Conservation (phyloP, 2,797 vertebrate genomes). For the Gadopsis bispinosus region DNA sequence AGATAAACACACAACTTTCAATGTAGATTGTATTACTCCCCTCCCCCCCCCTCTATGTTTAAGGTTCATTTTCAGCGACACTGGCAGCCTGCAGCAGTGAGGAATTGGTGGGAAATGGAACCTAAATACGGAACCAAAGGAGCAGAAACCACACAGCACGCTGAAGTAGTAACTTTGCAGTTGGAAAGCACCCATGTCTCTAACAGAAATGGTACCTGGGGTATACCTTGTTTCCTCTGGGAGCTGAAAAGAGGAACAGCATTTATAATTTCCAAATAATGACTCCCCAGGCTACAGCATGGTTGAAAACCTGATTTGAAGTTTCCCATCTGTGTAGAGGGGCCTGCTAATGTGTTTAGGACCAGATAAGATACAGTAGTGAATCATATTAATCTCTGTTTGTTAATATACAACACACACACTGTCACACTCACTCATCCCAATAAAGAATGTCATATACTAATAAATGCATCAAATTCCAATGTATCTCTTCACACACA, state of each 20-base stretch:
- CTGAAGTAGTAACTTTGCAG: constrained; percentile 37
- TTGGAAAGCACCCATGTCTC: constrained; percentile 48
- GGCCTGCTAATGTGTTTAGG: neutral
- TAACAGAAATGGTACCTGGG: constrained; percentile 39
- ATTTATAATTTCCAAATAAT: constrained; percentile 60
- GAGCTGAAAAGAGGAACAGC: constrained; percentile 43
- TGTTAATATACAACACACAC: constrained; percentile 9
- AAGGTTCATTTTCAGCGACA: constrained; percentile 25
- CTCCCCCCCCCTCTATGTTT: neutral
- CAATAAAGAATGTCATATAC: constrained; percentile 1
- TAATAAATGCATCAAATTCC: constrained; percentile 28
- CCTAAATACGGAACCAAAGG: constrained; percentile 31
- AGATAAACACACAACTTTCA: neutral
- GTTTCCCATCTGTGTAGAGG: constrained; percentile 24
- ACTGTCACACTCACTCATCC: neutral
- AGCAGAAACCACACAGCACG: constrained; percentile 34
- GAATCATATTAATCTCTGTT: constrained; percentile 9
- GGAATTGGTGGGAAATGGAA: constrained; percentile 38
- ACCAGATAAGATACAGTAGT: constrained; percentile 10
- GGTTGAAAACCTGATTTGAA: constrained; percentile 24
- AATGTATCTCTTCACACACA: constrained; percentile 22
- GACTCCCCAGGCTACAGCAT: constrained; percentile 36
- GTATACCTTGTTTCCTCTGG: constrained; percentile 50
- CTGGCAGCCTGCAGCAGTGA: constrained; percentile 5
- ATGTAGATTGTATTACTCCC: neutral